Base-by-base conservation (phyloP, 2,888 invertebrate species). In the Archaeoteleia sp. region DNA sequence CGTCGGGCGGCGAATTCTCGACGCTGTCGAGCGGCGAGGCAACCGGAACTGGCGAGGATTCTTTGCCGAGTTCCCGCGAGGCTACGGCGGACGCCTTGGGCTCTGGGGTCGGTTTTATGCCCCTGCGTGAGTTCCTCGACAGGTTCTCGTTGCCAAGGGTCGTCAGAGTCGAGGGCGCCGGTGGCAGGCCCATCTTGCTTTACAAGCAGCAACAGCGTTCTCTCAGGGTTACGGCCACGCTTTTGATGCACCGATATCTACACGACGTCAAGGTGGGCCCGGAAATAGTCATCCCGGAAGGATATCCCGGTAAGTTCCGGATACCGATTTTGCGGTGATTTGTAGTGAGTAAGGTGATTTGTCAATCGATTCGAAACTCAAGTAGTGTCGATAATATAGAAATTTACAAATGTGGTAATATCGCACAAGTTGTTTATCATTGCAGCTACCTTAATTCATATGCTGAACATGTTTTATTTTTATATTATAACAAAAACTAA, bases 281-380 rank as follows among this genome's bases (percentile, higher is more conserved):
- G 49, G 86, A 86, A 71, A 83, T 87, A 55, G 86, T 87, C 71
- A 86, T 87, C 57, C 87, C 87, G 15, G 87, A 87, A 73, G 86
- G 86, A 65, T 87, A 87, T 76, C 85, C 86, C 62, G 87, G 87
- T 87, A 53, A 83, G 85, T 81, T 23, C 8, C 9, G n/a, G 8
- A 7, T 25, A 4, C 2, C 2, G 20, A 20, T n/a, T 58, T 73
- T 83, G 65, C 77, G n/a, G n/a, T n/a, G n/a, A n/a, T n/a, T n/a
- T n/a, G n/a, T n/a, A n/a, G n/a, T n/a, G n/a, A n/a, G n/a, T n/a
- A n/a, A n/a, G n/a, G n/a, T n/a, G n/a, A n/a, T n/a, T n/a, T n/a
- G n/a, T n/a, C n/a, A n/a, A n/a, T n/a, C n/a, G n/a, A n/a, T n/a
- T n/a, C n/a, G n/a, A n/a, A n/a, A n/a, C n/a, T n/a, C n/a, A n/a